Percentiles rank a stretch among this genome's conserved stretches.
These are phyloP conservation scores for Drosophila barbarae DNA, from an alignment of 2,888 invertebrate species.

Conservation along the genomic window DNA sequence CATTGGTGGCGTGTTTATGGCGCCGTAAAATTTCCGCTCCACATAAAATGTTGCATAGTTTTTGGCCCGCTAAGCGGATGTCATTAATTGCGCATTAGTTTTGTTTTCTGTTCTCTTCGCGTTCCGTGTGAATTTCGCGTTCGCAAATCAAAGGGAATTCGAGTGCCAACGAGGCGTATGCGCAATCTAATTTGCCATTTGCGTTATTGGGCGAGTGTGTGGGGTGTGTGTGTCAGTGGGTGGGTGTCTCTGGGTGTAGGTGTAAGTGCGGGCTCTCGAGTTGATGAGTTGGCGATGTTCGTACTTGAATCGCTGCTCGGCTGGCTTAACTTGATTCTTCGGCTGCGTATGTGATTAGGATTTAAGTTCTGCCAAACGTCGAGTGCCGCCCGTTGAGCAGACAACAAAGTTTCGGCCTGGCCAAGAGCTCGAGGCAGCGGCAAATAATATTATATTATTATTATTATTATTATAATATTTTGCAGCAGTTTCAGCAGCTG, in stretches of 20 bases:
- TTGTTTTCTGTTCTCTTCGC: constrained; percentile 12
- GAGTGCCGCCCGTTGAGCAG: constrained; percentile 25
- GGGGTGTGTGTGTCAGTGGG: not conserved
- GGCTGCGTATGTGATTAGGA: constrained; percentile 33
- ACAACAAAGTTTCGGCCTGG: constrained; percentile 24
- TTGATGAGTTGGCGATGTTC: constrained; percentile 26
- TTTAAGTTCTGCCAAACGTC: constrained; percentile 18
- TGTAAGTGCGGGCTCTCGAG: constrained; percentile 11
- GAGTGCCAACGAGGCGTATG: constrained; percentile 40
- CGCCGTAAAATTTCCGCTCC: constrained; percentile 53
- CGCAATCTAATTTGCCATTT: constrained; percentile 41
- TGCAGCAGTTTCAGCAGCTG: constrained; percentile 23
- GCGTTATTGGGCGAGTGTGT: not conserved
- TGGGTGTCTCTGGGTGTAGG: not conserved
- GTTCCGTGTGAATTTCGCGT: constrained; percentile 26
- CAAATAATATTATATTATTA: constrained; percentile 35
- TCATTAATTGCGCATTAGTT: constrained; percentile 59
- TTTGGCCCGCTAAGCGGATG: constrained; percentile 48
- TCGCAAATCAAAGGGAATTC: constrained; percentile 47
- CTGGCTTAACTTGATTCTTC: constrained; percentile 31
- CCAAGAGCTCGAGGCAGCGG: constrained; percentile 13
- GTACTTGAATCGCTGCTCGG: constrained; percentile 21
- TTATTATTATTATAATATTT: constrained; percentile 38
- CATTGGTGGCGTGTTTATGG: constrained; percentile 68
- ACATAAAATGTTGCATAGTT: constrained; percentile 47